A percentile compares a stretch with the other conserved stretches of the same genome.
These are phyloP conservation scores for Aradophagus sp. DNA, from an alignment of 1,140 invertebrate genomes.

Conservation along the genomic window DNA sequence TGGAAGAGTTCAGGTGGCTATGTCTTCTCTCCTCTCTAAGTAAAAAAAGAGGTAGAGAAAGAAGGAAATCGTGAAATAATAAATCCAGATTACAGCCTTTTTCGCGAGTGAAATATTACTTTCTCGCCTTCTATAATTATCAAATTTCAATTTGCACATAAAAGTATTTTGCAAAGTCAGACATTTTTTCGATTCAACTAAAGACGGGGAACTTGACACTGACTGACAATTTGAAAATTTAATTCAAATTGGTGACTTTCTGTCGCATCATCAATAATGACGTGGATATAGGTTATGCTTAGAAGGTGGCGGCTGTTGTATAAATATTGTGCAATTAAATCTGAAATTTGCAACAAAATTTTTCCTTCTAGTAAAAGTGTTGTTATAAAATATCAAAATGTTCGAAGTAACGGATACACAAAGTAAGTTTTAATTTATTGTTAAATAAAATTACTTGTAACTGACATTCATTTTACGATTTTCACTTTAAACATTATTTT, in stretches of 20 bases:
- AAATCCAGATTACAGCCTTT: too few species aligned
- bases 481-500: slow-evolving; percentile 6
- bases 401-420: slow-evolving; percentile 83
- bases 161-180: too few species aligned
- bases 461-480: not conserved
- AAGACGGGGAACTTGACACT: too few species aligned
- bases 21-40: too few species aligned
- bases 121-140: too few species aligned
- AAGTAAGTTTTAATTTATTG: slow-evolving; percentile 75
- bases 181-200: too few species aligned
- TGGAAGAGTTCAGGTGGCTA: too few species aligned
- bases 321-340: slow-evolving; percentile 34
- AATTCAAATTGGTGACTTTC: slow-evolving; percentile 4
- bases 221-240: too few species aligned
- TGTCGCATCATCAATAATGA: slow-evolving; percentile 62
- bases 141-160: too few species aligned
- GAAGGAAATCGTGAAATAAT: too few species aligned
- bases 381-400: slow-evolving; percentile 70
- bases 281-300: slow-evolving; percentile 73
- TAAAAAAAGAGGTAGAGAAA: too few species aligned
- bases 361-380: not conserved
- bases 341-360: not conserved
- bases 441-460: not conserved
- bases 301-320: slow-evolving; percentile 36
- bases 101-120: too few species aligned